A percentile compares a stretch with the other conserved stretches of the same genome.
Evolutionary conservation across 2,113 vertebrate species (phyloP).

Genomic region (Suricata suricatta): DNA sequence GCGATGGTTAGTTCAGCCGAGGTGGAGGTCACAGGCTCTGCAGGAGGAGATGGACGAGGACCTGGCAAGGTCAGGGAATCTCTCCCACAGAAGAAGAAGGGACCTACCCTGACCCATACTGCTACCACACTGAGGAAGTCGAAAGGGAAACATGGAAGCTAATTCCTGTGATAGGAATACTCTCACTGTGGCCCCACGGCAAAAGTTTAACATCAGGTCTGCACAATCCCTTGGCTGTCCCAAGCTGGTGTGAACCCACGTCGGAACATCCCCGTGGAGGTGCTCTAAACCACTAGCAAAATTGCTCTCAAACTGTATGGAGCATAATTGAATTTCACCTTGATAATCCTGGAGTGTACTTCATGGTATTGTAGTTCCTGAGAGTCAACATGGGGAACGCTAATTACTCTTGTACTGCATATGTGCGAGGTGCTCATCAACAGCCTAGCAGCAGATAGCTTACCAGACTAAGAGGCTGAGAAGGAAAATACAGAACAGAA

Average conservation of each 20-base stretch:
- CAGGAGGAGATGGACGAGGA: background rate
- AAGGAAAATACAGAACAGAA: background rate
- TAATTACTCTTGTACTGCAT: constrained; percentile 32
- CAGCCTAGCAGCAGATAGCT: background rate
- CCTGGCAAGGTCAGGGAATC: background rate
- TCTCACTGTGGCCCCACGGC: background rate
- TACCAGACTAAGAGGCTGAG: background rate
- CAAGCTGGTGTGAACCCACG: background rate
- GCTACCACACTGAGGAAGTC: background rate
- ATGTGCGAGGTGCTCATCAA: background rate
- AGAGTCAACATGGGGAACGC: constrained; percentile 48
- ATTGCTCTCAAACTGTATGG: background rate
- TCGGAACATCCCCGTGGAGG: background rate
- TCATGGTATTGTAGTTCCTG: constrained; percentile 54
- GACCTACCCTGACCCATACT: rapidly evolving
- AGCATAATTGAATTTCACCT: constrained; percentile 65
- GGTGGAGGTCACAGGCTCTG: background rate
- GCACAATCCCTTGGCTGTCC: background rate
- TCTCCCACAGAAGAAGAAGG: background rate
- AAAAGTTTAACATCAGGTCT: background rate
- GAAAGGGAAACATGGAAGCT: background rate
- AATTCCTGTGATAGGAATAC: background rate
- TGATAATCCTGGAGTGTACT: constrained; percentile 64
- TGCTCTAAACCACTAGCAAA: constrained; percentile 10
- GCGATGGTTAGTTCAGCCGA: background rate